Base-by-base conservation (phyloP, 2,113 vertebrate genomes). In the Hyperopisus bebe region DNA sequence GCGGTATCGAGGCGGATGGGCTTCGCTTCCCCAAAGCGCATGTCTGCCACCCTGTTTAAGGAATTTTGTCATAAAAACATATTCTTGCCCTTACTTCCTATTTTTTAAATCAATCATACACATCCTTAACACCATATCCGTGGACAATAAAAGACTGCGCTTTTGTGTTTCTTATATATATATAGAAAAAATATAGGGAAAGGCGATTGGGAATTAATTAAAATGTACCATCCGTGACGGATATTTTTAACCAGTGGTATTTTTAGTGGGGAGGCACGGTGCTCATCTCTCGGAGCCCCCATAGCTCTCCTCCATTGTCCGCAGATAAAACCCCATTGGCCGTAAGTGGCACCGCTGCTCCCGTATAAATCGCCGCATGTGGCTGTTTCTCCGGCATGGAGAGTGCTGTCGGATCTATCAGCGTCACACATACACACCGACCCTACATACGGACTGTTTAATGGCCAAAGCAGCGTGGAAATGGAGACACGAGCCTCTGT, bases 221-320 rank as follows among this genome's bases (percentile, higher is more conserved):
- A 84, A 47, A 24, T 47, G 82, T 46, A 44, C 39, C 62, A 27
- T 27, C 46, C 21, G 15, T 47, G 24, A 46, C 2, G 42, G 62
- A 31, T 74, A 88, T 35, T 89, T 80, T 89, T 39, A 82, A 89
- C 17, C 15, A 42, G 35, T 19, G 27, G 89, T 74, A n/a, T 90
- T 39, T 55, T 53, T 90, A 44, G 77, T 44, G 31, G 77, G 42
- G 77, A 24, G 42, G 42, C 39, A 80, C 17, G 27, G 11, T 39
- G 27, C 13, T 31, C 31, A 15, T 17, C 10, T 39, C n/a, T 80
- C 74, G 42, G 77, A 82, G 42, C 39, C 9, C 44, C 19, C 82
- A 84, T 6, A 19, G n/a, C 70, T 77, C 21, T 3, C 82, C 44
- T 84, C 24, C 44, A 84, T 47, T 9, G 42, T 47, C 42, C 44